Percentiles rank a stretch among this genome's conserved stretches.
Conservation (phyloP, 2,113 vertebrate species). For the Paramormyrops kingsleyae region DNA sequence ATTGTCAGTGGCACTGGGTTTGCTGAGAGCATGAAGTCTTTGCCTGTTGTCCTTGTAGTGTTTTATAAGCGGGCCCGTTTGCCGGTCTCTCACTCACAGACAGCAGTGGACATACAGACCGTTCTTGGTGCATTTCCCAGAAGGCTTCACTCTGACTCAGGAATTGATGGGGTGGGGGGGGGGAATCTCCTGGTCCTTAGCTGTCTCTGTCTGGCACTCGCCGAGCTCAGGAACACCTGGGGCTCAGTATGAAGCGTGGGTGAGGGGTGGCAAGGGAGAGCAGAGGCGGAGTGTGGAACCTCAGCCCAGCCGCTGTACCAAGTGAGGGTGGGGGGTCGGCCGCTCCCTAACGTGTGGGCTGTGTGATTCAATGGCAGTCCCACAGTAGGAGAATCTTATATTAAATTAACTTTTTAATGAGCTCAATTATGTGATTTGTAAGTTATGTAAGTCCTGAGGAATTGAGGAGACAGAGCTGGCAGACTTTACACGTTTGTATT, state of each 20-base stretch:
- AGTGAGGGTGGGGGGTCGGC: not conserved
- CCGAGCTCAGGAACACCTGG: not conserved
- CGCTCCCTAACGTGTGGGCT: not conserved
- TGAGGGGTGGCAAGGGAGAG: too few relatives aligned
- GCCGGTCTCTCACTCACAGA: not conserved
- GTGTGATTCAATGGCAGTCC: not conserved
- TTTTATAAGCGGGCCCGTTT: not conserved
- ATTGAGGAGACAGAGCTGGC: not conserved
- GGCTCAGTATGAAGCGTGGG: not conserved
- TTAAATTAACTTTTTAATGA: not conserved
- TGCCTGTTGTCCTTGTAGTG: not conserved
- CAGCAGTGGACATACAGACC: not conserved
- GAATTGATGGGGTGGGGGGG: not conserved
- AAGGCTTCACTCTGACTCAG: not conserved
- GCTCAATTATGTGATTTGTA: not conserved
- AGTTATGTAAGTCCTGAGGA: not conserved
- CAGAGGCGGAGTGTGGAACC: not conserved
- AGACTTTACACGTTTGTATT: not conserved
- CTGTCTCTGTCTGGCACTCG: not conserved
- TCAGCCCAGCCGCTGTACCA: not conserved
- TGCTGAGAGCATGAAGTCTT: not conserved
- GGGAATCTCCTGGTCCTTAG: not conserved
- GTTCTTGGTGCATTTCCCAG: not conserved
- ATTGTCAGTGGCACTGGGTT: not conserved
- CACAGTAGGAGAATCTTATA: not conserved